Conservation (phyloP, 2,797 vertebrate genomes). For the Myoxocephalus aenaeus region DNA sequence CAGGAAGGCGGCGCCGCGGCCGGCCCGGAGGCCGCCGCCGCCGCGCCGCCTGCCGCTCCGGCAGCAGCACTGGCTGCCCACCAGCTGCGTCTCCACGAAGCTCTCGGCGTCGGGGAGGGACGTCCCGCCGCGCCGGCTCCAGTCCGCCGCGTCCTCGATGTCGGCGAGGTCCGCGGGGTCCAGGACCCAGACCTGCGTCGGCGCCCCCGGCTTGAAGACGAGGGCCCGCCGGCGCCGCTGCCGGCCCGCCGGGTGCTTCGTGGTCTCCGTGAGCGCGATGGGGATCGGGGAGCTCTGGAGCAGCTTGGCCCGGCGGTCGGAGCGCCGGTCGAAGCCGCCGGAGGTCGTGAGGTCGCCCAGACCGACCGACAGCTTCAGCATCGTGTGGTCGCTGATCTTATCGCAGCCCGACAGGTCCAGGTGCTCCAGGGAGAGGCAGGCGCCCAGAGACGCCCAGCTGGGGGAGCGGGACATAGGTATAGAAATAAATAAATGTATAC, state of each 20-base stretch:
- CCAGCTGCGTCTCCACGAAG: conserved; percentile 83
- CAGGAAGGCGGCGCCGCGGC: conserved; percentile 82
- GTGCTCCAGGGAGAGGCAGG: conserved; percentile 89
- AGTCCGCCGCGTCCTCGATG: conserved; percentile 95
- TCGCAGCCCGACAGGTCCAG: conserved; percentile 98
- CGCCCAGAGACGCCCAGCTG: conserved; percentile 91
- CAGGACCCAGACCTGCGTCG: conserved; percentile 89
- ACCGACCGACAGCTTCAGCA: conserved; percentile 91
- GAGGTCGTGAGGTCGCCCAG: conserved; percentile 86
- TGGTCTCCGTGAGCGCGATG: conserved; percentile 80
- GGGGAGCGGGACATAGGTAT: not conserved
- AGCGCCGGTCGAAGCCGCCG: conserved; percentile 76
- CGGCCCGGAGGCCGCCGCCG: conserved; percentile 86
- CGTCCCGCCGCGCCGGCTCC: conserved; percentile 83
- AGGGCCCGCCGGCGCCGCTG: conserved; percentile 69
- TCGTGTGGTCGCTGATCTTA: conserved; percentile 91
- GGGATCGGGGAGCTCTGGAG: conserved; percentile 72
- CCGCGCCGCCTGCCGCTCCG: conserved; percentile 84
- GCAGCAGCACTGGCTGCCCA: conserved; percentile 84
- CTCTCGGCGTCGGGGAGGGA: conserved; percentile 74
- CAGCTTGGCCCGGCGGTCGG: conserved; percentile 81
- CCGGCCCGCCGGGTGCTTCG: conserved; percentile 54
- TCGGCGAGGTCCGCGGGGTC: conserved; percentile 90
- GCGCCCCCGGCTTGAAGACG: conserved; percentile 79
- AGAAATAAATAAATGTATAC: too few species aligned